Percentiles rank a stretch among this genome's conserved stretches.
phyloP scores from a whole-genome alignment of 2,113 vertebrate genomes.

The Solenodon paradoxus region DNA sequence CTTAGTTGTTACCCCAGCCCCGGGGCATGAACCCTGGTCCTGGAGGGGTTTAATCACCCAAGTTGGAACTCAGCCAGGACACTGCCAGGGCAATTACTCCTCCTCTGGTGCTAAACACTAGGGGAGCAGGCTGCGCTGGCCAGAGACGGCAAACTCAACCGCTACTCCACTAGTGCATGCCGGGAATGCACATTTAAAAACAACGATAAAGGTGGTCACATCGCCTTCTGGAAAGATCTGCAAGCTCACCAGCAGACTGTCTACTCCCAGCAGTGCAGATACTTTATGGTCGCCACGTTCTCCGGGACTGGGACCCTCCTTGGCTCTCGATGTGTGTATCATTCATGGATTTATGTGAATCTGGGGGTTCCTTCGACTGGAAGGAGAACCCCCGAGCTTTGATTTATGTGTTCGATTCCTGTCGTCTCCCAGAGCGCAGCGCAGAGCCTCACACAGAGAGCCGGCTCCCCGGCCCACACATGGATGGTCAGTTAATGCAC shows the following conservation, averaged over 20 bases:
- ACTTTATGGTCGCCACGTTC: no score
- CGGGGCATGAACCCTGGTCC: no score
- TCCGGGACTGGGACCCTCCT: rapidly evolving
- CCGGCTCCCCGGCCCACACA: no score
- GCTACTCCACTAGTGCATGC: no score
- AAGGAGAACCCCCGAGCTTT: rapidly evolving
- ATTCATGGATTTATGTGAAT: rapidly evolving
- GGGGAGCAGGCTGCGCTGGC: no score
- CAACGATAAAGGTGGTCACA: not conserved
- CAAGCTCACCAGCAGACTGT: no score
- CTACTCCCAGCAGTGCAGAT: no score
- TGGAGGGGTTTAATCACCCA: slow-evolving; percentile 75
- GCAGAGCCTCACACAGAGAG: rapidly evolving
- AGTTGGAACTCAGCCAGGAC: slow-evolving; percentile 75
- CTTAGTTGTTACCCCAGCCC: no score
- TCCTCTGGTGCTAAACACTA: slow-evolving; percentile 57
- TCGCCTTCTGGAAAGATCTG: not conserved
- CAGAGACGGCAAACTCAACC: no score
- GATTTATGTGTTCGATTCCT: rapidly evolving
- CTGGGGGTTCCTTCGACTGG: no score
- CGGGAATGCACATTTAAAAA: no score
- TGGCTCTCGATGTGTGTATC: not conserved
- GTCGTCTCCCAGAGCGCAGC: not conserved
- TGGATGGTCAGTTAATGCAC: no score
- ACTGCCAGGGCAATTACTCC: slow-evolving; percentile 62